phyloP scores from a whole-genome alignment of 2,113 vertebrate genomes.

The Nerophis ophidion region DNA sequence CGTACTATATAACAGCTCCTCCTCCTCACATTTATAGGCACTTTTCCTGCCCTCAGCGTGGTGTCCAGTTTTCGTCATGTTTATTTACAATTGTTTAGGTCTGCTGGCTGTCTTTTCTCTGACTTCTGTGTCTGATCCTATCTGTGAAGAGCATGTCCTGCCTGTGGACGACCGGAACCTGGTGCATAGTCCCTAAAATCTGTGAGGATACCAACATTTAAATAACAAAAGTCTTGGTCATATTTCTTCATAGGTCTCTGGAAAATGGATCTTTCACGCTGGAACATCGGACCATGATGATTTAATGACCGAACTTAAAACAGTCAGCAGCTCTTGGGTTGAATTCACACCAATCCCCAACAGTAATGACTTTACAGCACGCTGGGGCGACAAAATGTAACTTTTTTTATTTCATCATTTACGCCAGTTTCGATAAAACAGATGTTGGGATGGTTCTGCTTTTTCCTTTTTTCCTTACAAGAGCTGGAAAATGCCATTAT shows the following conservation, averaged over 20 bases:
- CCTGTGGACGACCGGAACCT: slow-evolving; percentile 15
- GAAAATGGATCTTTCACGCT: slow-evolving; percentile 41
- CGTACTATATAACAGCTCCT: background rate
- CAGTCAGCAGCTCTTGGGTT: slow-evolving; percentile 20
- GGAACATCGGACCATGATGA: slow-evolving; percentile 11
- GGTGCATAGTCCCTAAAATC: slow-evolving; percentile 19
- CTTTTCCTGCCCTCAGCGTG: background rate
- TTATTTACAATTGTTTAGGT: slow-evolving; percentile 15
- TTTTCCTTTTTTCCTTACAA: slow-evolving; percentile 15
- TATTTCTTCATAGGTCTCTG: slow-evolving; percentile 24
- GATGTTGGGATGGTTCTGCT: too few relatives aligned
- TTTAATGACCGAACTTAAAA: background rate
- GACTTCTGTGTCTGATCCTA: slow-evolving; percentile 18
- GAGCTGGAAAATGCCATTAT: slow-evolving; percentile 17
- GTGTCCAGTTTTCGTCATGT: slow-evolving; percentile 22
- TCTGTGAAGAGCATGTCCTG: slow-evolving; percentile 32
- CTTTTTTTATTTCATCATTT: background rate
- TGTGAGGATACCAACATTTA: too few relatives aligned
- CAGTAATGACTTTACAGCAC: slow-evolving; percentile 2
- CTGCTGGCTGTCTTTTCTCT: slow-evolving; percentile 39
- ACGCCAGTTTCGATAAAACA: too few relatives aligned
- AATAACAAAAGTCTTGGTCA: background rate
- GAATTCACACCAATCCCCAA: slow-evolving; percentile 3
- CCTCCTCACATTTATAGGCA: background rate
- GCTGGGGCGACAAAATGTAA: slow-evolving; percentile 32